These are phyloP conservation scores for Aldabrachelys gigantea DNA, from an alignment of 2,113 vertebrate species.

Conservation along the genomic window DNA sequence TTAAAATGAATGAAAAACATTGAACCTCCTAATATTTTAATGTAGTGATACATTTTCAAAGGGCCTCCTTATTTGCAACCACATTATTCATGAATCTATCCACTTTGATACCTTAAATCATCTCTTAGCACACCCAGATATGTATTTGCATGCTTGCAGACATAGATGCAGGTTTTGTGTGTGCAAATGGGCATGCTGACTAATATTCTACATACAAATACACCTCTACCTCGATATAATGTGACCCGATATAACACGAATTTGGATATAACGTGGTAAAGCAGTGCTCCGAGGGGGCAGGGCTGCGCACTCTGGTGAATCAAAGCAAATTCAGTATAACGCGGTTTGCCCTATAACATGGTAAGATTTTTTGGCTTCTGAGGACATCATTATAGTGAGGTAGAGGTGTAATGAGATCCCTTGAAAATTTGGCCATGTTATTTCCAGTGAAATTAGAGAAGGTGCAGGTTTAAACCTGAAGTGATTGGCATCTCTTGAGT, in stretches of 20 bases:
- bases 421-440: neutral
- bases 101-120: neutral
- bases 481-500: neutral
- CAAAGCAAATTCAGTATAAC: no score
- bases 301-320: no score
- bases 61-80: neutral
- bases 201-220: neutral
- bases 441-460: neutral
- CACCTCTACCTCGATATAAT: no score
- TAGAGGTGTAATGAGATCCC: neutral
- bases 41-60: neutral
- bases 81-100: neutral
- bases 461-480: neutral
- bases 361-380: no score
- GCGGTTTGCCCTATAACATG: no score
- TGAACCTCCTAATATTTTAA: neutral
- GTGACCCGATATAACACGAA: no score
- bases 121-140: neutral
- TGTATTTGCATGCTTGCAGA: neutral
- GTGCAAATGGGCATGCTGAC: neutral
- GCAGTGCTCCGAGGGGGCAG: no score
- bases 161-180: neutral
- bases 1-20: neutral
- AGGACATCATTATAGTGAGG: no score
- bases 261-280: no score